These are phyloP conservation scores for Spea multiplicata DNA, from an alignment of 2,113 vertebrate species.

Conservation along the genomic window DNA sequence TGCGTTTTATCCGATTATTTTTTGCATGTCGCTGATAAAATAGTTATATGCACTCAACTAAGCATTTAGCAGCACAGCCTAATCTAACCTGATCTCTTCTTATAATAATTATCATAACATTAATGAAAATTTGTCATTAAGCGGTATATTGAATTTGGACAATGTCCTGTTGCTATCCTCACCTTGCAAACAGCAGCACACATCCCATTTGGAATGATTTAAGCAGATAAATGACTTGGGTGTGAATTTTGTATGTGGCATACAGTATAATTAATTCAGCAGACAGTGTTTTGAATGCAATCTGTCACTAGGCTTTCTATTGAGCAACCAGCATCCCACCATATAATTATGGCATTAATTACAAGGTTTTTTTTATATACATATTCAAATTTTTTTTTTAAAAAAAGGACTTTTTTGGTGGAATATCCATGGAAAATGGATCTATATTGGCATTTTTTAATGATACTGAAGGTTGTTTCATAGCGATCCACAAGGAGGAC, in stretches of 20 bases:
- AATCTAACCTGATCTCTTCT: not conserved
- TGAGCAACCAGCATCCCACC: too few species aligned
- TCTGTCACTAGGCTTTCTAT: not conserved
- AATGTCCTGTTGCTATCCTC: slow-evolving; percentile 23
- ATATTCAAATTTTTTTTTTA: not conserved
- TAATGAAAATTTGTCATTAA: slow-evolving; percentile 37
- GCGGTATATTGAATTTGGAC: slow-evolving; percentile 19
- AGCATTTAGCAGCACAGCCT: slow-evolving; percentile 42
- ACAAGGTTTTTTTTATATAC: not conserved
- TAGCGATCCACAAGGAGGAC: not conserved
- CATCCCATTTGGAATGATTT: slow-evolving; percentile 21
- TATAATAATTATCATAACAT: slow-evolving; percentile 35
- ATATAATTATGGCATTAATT: not conserved
- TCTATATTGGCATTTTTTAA: too few species aligned
- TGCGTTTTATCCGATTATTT: slow-evolving; percentile 63
- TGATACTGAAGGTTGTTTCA: too few species aligned
- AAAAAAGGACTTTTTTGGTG: not conserved
- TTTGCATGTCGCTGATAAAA: slow-evolving; percentile 57
- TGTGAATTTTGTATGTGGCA: slow-evolving; percentile 24
- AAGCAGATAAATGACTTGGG: slow-evolving; percentile 41
- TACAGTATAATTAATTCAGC: slow-evolving; percentile 14
- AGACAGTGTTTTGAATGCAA: slow-evolving; percentile 20
- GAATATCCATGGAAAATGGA: too few species aligned
- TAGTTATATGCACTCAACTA: slow-evolving; percentile 50
- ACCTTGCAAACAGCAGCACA: slow-evolving; percentile 29